Evolutionary conservation across 1,140 invertebrate genomes (phyloP), one percentile per base, ranked within the genome.

Genomic region (Ditylenchus dipsaci): DNA sequence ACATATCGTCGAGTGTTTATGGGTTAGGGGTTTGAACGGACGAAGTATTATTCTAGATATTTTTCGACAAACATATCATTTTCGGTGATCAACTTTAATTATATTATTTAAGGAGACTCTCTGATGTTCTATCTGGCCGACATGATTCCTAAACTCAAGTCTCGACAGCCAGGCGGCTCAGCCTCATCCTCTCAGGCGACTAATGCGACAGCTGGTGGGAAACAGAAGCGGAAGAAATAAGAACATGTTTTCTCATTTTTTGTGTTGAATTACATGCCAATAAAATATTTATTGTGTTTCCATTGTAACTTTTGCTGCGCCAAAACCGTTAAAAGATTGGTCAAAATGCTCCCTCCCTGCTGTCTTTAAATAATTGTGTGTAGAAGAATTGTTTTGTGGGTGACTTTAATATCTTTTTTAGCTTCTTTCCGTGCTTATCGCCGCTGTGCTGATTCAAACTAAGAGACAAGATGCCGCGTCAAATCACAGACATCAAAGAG

Each of bases 121-220:
- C 74, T 95, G 0, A 87, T 94, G 83, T 76, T 87, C 21, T 88
- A 91, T 84, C 82, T 93, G 49, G 90, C 89, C 45, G 88, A 89
- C 69, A 91, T 89, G 79, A 96, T 97, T 82, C 93, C 93, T 0
- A 94, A 95, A 84, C 84, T 96, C 57, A 97, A 96, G 84, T 88
- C 89, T 3, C 76, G 85, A 19, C 77, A 80, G 63, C 5, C 59
- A 13, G 59, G 5, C 8, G 21, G 59, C 19, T 21, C n/a, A 5
- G n/a, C n/a, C 8, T 19, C 49, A 53, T 26, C 49, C 15, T 53
- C 49, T 8, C 49, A 53, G 23, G n/a, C 49, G 23, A 53, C 49
- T 3, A 53, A 53, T 53, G 33, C 33, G 33, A 38, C 33, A 11
- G 49, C 49, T 7, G 59, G 59, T 33, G 59, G 59, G 8, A 61